Evolutionary conservation across 1,140 invertebrate species (phyloP).

Genomic region (Drosophila sp.): DNA sequence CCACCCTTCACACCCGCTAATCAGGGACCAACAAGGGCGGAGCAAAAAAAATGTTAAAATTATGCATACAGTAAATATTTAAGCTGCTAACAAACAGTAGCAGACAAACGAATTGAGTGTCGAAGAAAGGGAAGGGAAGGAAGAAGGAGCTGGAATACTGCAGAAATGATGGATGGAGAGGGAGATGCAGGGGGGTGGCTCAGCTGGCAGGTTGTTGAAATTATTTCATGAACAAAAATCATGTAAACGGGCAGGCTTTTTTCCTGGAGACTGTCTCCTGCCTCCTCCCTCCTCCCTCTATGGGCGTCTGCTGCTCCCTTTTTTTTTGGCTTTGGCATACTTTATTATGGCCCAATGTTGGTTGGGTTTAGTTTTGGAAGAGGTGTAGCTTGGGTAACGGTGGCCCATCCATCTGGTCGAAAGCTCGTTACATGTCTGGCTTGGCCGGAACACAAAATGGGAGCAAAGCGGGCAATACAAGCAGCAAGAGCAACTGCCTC

Average conservation of each 20-base stretch:
- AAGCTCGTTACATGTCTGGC: constrained; percentile 75
- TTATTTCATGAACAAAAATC: constrained; percentile 79
- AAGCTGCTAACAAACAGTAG: constrained; percentile 67
- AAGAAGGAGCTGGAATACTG: not conserved
- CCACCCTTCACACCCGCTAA: constrained; percentile 48
- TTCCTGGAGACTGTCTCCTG: constrained; percentile 13
- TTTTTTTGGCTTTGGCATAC: constrained; percentile 58
- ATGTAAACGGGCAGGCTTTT: constrained; percentile 53
- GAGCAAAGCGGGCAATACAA: constrained; percentile 18
- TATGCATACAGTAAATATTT: constrained; percentile 81
- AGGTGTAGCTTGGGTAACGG: constrained; percentile 27
- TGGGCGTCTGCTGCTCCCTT: constrained; percentile 9
- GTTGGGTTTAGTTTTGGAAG: constrained; percentile 32
- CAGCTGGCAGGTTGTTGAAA: constrained; percentile 62
- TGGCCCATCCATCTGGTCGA: constrained; percentile 72
- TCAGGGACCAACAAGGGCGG: constrained; percentile 31
- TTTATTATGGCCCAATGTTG: constrained; percentile 67
- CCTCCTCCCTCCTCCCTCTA: not conserved
- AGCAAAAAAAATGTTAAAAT: constrained; percentile 60
- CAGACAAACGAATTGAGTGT: constrained; percentile 48
- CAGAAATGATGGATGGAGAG: not conserved
- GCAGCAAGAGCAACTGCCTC: constrained; percentile 2
- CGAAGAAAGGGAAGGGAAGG: not conserved
- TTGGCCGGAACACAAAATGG: constrained; percentile 62
- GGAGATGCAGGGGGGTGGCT: not conserved